Conservation (phyloP, 2,797 vertebrate genomes). For the Limosa lapponica region DNA sequence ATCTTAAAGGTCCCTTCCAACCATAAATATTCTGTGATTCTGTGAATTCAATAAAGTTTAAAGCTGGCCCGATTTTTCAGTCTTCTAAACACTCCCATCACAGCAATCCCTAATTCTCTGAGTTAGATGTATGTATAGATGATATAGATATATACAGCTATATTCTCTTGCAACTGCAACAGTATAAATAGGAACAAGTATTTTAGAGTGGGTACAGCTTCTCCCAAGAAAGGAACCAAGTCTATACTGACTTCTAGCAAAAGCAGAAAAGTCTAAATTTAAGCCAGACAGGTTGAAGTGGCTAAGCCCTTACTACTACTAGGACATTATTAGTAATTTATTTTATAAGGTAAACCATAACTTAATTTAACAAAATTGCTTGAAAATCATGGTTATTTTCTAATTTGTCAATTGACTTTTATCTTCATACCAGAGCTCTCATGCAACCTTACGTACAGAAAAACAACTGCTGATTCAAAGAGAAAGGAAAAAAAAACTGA, state of each 20-base stretch:
- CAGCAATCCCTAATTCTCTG: not conserved
- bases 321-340: not conserved
- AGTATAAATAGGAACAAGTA: not conserved
- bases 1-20: too few species aligned
- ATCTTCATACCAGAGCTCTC: not conserved
- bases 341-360: not conserved
- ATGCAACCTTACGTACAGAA: not conserved
- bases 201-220: not conserved
- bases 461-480: not conserved
- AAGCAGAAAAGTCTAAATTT: not conserved
- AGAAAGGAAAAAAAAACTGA: rapidly evolving
- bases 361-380: not conserved
- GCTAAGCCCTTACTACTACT: not conserved
- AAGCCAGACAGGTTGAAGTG: not conserved
- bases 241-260: not conserved
- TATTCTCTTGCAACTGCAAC: not conserved
- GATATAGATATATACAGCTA: not conserved
- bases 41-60: not conserved
- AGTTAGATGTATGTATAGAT: not conserved
- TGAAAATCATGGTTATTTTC: not conserved
- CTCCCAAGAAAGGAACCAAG: not conserved
- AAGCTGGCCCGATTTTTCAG: not conserved
- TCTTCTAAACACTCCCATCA: not conserved
- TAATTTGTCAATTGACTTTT: not conserved
- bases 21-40: too few species aligned